phyloP scores from a whole-genome alignment of 2,888 invertebrate genomes.

The Cephus rjabovi region DNA sequence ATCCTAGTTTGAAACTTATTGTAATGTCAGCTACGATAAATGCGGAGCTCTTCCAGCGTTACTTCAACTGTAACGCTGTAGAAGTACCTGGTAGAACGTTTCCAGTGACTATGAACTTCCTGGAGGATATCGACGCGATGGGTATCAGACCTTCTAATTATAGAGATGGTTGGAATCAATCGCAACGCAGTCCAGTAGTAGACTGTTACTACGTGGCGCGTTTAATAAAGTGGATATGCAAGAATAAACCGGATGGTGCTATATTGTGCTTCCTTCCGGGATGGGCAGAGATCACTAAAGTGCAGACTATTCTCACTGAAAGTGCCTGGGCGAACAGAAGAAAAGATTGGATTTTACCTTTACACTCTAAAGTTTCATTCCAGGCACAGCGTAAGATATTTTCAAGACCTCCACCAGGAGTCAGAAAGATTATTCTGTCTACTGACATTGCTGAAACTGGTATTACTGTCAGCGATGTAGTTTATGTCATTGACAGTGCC shows the following conservation, averaged over 20 bases:
- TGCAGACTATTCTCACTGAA: constrained; percentile 68
- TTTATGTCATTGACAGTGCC: constrained; percentile 77
- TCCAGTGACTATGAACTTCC: constrained; percentile 72
- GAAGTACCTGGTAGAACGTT: constrained; percentile 72
- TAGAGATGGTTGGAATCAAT: constrained; percentile 45
- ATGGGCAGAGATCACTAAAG: constrained; percentile 76
- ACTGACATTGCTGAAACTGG: constrained; percentile 81
- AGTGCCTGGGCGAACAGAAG: constrained; percentile 34
- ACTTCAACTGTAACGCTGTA: constrained; percentile 68
- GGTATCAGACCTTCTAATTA: constrained; percentile 43
- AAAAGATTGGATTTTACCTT: constrained; percentile 65
- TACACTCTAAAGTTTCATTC: constrained; percentile 71
- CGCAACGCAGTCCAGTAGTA: constrained; percentile 57
- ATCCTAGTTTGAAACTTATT: constrained; percentile 71
- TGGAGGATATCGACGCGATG: constrained; percentile 68
- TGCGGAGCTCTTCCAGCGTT: constrained; percentile 72
- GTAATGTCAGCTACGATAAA: constrained; percentile 83
- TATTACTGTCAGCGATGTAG: constrained; percentile 79
- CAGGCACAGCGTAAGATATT: constrained; percentile 51
- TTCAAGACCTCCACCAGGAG: constrained; percentile 64
- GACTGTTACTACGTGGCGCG: constrained; percentile 68
- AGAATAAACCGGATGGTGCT: constrained; percentile 73
- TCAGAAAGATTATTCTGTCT: constrained; percentile 76
- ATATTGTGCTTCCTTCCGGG: constrained; percentile 82
- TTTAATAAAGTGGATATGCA: constrained; percentile 71